These are phyloP conservation scores for Neuroterus valhalla DNA, from an alignment of 1,140 invertebrate species.

Conservation along the genomic window DNA sequence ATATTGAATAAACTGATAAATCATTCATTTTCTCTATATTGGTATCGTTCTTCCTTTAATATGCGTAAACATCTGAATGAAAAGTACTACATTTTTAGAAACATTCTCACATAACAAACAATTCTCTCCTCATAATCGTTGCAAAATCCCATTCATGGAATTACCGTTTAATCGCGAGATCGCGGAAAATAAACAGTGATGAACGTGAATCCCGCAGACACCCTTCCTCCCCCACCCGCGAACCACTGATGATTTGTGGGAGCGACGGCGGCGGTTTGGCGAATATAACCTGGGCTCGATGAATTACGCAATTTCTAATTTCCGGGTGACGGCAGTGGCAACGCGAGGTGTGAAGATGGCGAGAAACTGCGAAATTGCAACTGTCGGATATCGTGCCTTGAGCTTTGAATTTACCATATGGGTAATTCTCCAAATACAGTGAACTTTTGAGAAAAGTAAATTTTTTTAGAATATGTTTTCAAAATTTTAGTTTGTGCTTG, in stretches of 20 bases:
- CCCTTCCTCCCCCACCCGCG: not conserved
- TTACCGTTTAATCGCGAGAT: not conserved
- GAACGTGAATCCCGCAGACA: not conserved
- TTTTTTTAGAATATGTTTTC: too few species aligned
- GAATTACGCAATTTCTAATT: slow-evolving; percentile 31
- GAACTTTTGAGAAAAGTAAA: too few species aligned
- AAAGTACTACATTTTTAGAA: too few species aligned
- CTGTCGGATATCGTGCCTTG: not conserved
- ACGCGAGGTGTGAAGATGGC: slow-evolving; percentile 21
- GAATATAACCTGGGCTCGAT: slow-evolving; percentile 18
- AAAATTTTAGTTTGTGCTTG: too few species aligned
- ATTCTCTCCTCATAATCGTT: not conserved
- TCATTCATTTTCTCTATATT: too few species aligned
- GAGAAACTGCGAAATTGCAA: slow-evolving; percentile 25
- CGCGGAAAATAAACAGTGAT: slow-evolving; percentile 13
- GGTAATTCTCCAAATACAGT: too few species aligned
- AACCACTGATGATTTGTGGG: slow-evolving; percentile 3
- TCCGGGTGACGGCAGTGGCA: slow-evolving; percentile 19
- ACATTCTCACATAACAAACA: not conserved
- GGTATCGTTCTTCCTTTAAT: too few species aligned
- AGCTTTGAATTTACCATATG: not conserved
- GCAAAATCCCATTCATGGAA: not conserved
- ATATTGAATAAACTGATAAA: too few species aligned
- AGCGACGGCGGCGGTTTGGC: not conserved
- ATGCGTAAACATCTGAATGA: too few species aligned